phyloP scores from a whole-genome alignment of 2,888 invertebrate genomes.

The Eupithecia insigniata region DNA sequence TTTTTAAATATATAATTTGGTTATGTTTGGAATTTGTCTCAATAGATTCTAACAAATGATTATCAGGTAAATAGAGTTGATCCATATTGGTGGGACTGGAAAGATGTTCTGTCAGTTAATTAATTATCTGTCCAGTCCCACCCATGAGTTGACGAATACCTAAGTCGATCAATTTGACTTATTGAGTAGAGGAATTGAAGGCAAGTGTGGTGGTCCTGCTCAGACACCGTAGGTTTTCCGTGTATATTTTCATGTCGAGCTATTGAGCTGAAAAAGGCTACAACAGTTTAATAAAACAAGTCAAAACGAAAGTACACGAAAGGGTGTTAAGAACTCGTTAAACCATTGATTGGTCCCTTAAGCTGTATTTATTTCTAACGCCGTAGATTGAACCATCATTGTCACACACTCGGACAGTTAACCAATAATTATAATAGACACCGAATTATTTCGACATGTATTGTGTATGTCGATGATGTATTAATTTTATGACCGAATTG shows the following conservation, averaged over 20 bases:
- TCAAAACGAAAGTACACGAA: not conserved
- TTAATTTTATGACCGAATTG: not conserved
- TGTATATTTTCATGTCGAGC: not conserved
- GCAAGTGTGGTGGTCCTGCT: not conserved
- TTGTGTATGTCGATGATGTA: not conserved
- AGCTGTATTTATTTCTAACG: slow-evolving; percentile 7
- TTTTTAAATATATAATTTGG: no score
- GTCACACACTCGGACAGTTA: slow-evolving; percentile 4
- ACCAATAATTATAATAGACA: not conserved
- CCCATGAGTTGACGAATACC: no score
- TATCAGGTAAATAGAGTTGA: not conserved
- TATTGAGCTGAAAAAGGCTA: no score
- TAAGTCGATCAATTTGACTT: no score
- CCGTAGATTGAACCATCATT: slow-evolving; percentile 1
- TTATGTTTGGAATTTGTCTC: not conserved
- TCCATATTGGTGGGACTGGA: no score
- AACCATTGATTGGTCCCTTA: not conserved
- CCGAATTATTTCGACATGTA: not conserved
- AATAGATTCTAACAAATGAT: no score
- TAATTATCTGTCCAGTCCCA: not conserved
- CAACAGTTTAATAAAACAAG: not conserved
- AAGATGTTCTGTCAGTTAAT: not conserved
- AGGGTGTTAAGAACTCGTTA: not conserved
- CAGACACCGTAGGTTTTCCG: not conserved
- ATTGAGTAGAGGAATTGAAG: not conserved